These are phyloP conservation scores for Sympetrum striolatum DNA, from an alignment of 2,888 invertebrate genomes.

Conservation along the genomic window DNA sequence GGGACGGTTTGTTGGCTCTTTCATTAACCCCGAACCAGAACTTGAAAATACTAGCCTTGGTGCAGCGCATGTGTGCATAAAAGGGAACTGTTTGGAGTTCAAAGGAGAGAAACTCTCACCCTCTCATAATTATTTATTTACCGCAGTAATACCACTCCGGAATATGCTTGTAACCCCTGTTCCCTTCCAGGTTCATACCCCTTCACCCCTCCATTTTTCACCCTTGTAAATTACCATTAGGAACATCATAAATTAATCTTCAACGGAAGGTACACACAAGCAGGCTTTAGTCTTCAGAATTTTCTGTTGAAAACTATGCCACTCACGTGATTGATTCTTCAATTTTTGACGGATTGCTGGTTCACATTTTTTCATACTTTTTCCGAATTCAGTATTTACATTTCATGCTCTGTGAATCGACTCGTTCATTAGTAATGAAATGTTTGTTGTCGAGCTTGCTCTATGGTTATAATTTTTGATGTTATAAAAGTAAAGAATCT, in stretches of 20 bases:
- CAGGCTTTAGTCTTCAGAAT: no score
- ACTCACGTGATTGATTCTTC: no score
- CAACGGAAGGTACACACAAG: no score
- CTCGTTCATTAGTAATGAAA: no score
- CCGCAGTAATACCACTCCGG: not conserved
- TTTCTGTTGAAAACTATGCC: no score
- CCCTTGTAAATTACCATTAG: not conserved
- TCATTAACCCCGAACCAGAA: not conserved
- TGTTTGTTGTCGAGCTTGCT: no score
- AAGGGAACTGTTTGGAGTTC: not conserved
- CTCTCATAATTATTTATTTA: not conserved
- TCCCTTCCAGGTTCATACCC: not conserved
- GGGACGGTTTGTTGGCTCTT: not conserved
- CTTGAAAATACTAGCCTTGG: not conserved
- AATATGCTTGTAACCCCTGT: not conserved
- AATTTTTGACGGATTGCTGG: no score
- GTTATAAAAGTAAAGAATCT: no score
- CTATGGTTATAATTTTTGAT: no score
- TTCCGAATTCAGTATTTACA: no score
- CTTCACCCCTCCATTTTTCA: not conserved
- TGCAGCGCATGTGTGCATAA: not conserved
- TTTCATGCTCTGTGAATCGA: no score
- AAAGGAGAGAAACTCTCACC: not conserved
- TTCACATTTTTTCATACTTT: no score
- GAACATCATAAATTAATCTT: not conserved